Conservation (phyloP, 2,113 vertebrate species). For the Apeltes quadracus region DNA sequence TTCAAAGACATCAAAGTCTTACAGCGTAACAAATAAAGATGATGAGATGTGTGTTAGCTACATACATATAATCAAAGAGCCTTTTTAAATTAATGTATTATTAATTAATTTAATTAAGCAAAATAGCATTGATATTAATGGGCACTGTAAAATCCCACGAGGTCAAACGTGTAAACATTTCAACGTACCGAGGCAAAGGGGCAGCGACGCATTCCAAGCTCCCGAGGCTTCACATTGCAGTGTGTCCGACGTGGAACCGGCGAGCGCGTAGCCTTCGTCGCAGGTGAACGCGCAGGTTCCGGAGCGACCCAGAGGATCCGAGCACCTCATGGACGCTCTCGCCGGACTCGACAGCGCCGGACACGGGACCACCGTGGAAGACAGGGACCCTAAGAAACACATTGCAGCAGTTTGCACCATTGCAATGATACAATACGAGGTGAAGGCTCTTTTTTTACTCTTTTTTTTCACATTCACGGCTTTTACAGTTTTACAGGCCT, state of each 20-base stretch:
- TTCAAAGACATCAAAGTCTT: too few relatives aligned
- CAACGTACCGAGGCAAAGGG: conserved; percentile 65
- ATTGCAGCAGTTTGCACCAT: background rate
- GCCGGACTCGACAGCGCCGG: conserved; percentile 28
- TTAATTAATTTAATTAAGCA: too few relatives aligned
- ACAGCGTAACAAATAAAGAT: too few relatives aligned
- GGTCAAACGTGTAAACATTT: background rate
- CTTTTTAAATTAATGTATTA: too few relatives aligned
- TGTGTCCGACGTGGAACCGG: conserved; percentile 22
- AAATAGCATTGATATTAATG: too few relatives aligned
- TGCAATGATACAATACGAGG: conserved; percentile 58
- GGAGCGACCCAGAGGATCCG: conserved; percentile 63
- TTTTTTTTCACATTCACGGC: too few relatives aligned
- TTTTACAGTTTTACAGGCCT: too few relatives aligned
- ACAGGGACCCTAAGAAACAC: conserved; percentile 6
- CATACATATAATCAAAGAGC: too few relatives aligned
- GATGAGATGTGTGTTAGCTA: too few relatives aligned
- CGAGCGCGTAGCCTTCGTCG: conserved; percentile 65
- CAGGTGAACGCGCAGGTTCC: conserved; percentile 73
- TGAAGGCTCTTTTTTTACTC: conserved; percentile 13
- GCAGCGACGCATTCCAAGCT: conserved; percentile 67
- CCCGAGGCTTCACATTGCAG: conserved; percentile 68
- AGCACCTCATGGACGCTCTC: conserved; percentile 55
- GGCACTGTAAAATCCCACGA: background rate
- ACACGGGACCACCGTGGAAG: conserved; percentile 71